Evolutionary conservation across 1,140 invertebrate species (phyloP).

Genomic region (Reticulitermes speratus): DNA sequence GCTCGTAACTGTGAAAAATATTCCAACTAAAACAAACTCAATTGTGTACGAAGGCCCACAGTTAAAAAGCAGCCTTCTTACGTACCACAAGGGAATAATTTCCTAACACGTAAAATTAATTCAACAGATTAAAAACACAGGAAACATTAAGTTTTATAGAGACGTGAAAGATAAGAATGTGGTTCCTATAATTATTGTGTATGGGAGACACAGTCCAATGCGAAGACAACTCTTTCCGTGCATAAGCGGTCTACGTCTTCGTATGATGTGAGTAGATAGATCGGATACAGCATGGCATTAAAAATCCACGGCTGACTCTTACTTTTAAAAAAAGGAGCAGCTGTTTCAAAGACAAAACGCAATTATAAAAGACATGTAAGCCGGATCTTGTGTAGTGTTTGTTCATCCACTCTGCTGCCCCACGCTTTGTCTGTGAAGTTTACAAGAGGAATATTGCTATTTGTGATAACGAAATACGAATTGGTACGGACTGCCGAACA

Average conservation of each 20-base stretch:
- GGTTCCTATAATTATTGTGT: neutral
- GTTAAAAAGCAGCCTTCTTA: neutral
- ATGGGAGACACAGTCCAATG: neutral
- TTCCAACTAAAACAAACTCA: neutral
- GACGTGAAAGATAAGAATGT: neutral
- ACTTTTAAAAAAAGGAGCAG: too few species aligned
- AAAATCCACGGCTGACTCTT: too few species aligned
- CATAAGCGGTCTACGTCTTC: neutral
- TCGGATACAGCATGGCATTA: too few species aligned
- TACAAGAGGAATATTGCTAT: too few species aligned
- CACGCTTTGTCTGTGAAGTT: too few species aligned
- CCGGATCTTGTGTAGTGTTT: too few species aligned
- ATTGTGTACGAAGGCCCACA: neutral
- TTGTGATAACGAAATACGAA: too few species aligned
- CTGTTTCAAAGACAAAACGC: too few species aligned
- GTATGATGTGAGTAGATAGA: too few species aligned
- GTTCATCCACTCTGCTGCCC: too few species aligned
- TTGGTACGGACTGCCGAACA: too few species aligned
- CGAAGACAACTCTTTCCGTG: neutral
- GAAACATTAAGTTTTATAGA: slow-evolving; percentile 14
- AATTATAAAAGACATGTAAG: too few species aligned
- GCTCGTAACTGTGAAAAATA: neutral
- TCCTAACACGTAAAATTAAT: neutral
- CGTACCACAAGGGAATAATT: neutral
- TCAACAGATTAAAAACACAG: slow-evolving; percentile 16